phyloP scores from a whole-genome alignment of 2,113 vertebrate species.

The Menura novaehollandiae region DNA sequence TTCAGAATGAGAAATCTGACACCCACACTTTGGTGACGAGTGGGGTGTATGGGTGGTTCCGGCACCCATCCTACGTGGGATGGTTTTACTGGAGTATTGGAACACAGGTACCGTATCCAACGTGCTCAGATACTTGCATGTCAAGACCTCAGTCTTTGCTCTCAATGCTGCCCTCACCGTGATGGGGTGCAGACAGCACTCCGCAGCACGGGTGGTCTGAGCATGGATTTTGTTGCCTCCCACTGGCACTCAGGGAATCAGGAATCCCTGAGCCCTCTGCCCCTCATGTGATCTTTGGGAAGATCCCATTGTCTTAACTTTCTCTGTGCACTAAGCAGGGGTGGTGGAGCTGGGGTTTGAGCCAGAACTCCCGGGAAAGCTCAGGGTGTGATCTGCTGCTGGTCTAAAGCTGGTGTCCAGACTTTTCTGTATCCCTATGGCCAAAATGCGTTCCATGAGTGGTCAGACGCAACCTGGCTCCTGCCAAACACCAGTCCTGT shows the following conservation, averaged over 20 bases:
- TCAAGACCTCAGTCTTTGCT: not conserved
- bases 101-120: constrained; percentile 82
- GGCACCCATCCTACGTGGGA: constrained; percentile 95
- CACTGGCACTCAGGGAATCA: not conserved
- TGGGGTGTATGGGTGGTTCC: constrained; percentile 90
- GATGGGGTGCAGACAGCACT: not conserved
- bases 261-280: rapidly evolving
- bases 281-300: not conserved
- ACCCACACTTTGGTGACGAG: constrained; percentile 91
- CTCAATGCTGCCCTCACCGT: not conserved
- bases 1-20: constrained; percentile 95
- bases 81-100: constrained; percentile 99
- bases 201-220: not conserved
- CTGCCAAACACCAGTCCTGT: not conserved
- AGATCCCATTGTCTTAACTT: not conserved
- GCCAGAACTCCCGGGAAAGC: rapidly evolving
- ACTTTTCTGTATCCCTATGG: not conserved
- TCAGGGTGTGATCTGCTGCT: not conserved
- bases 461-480: not conserved
- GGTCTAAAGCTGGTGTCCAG: not conserved
- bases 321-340: not conserved
- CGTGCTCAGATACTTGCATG: rapidly evolving
- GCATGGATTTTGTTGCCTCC: not conserved
- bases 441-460: not conserved
- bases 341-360: rapidly evolving